Evolutionary conservation across 92 coral and sea anemone species (phyloP), one percentile per base, ranked within the genome.

Genomic region (Epizoanthus fatuus): DNA sequence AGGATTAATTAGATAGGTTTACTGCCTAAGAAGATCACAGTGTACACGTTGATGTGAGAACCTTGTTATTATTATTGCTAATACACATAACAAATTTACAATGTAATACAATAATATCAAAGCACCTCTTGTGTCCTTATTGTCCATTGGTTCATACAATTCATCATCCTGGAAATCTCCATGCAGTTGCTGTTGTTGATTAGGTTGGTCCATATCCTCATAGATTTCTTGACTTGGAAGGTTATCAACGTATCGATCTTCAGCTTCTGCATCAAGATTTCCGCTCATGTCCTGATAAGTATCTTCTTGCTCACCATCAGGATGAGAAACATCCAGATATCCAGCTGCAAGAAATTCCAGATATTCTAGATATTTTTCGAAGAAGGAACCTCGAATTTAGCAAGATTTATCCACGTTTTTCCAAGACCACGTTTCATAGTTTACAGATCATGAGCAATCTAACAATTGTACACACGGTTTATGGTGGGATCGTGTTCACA

Each of bases 71-170:
- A 47, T 7, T 47, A 47, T 47, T 7, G 11, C 7, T 47, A 47
- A 47, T 47, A 47, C 9, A 29, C 35, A 29, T 29, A 47, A 47
- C 52, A 47, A 47, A 47, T 42, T 42, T 42, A 42, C 7, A 42
- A 42, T 38, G 7, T 71, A 45, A 71, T 10, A 40, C 12, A 47
- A 47, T 47, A 47, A 47, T 40, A 45, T 40, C 9, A 5, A 42
- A 1, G 3, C 14, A 74, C 80, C 80, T 29, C 80, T 32, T 13
- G 15, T 5, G 80, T 56, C 47, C n/a, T 52, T 62, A 17, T 17
- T 53, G 52, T 72, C 78, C 65, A 74, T 40, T 1, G 47, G 66
- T 29, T 74, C 80, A 7, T 74, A 74, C 40, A 74, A 54, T 14
- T 53, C 51, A 2, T 74, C 51, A 4, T 74, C 80, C 11, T 73